Percentiles rank a stretch among this genome's conserved stretches.
phyloP scores from a whole-genome alignment of 2,888 invertebrate species.

The Cephus runcator region DNA sequence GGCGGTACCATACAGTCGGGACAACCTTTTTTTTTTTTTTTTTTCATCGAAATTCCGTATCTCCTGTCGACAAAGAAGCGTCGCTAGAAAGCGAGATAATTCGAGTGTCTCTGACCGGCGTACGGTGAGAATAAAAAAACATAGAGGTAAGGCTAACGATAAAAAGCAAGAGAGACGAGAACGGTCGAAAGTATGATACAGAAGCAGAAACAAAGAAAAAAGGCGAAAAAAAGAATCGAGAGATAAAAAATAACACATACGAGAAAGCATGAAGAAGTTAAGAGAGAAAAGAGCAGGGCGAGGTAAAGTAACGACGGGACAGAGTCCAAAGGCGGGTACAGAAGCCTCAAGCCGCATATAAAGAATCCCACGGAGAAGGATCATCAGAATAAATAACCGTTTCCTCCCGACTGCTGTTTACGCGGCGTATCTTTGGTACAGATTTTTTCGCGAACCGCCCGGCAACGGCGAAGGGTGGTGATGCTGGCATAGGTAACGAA shows the following conservation, averaged over 20 bases:
- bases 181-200: background rate
- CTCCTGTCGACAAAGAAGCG: background rate
- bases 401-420: slow-evolving; percentile 25
- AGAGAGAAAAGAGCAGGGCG: background rate
- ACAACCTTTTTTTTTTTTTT: background rate
- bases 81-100: background rate
- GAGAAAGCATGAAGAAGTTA: background rate
- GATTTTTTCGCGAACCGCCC: slow-evolving; percentile 25
- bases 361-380: slow-evolving; percentile 14
- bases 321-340: background rate
- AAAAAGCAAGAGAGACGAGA: background rate
- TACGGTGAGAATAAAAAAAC: background rate
- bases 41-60: background rate
- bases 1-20: background rate
- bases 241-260: no score
- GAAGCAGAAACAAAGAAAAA: no score
- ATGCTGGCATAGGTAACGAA: slow-evolving; percentile 28
- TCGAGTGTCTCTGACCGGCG: background rate
- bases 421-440: slow-evolving; percentile 10
- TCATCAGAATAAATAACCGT: slow-evolving; percentile 35
- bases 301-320: background rate
- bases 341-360: background rate
- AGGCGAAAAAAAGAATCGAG: no score
- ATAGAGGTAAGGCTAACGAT: background rate
- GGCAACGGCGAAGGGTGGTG: slow-evolving; percentile 2